Base-by-base conservation (phyloP, 2,888 invertebrate genomes). In the Camptogramma bilineatum region DNA sequence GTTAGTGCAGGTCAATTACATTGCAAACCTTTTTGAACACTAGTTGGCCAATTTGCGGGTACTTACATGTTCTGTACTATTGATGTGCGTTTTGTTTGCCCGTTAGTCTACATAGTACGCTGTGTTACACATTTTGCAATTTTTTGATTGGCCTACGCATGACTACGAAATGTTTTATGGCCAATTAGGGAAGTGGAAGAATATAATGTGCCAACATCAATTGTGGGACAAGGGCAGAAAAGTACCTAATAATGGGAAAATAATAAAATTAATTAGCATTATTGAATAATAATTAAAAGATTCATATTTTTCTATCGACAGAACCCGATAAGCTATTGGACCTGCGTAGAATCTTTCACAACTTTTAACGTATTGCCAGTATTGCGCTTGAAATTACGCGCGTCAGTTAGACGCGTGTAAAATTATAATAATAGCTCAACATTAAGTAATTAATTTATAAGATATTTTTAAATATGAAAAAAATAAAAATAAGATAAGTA, bases 1-100 rank as follows among this genome's bases (percentile, higher is more conserved):
- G 52, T 31, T 31, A 47, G 46, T 60, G 21, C 48, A 24, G 52
- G 64, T 64, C 56, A 66, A 51, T 62, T 53, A 60, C 52, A 59
- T 31, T 61, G 48, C 53, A 61, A 59, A 51, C 19, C 47, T 10
- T 57, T 51, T 56, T 53, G 60, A 65, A 61, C 52, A 28, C 42
- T 52, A 47, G 64, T 60, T 64, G 60, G 64, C 52, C 52, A 52
- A 60, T 60, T 48, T 28, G 47, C 28, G 28, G 28, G 28, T 58
- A 42, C 13, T 28, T 34, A n/a, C n/a, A 28, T 9, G 16, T 42
- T 18, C 24, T 24, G 16, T 31, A 31, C 52, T 53, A 19, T 48
- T 46, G 34, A 17, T 10, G 18, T 54, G 39, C 48, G 50, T 47
- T 59, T 44, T 58, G 58, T 39, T 55, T 46, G 52, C 50, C 24